Evolutionary conservation across 2,797 vertebrate genomes (phyloP), one percentile per base, ranked within the genome.

Genomic region (Moxostoma hubbsi): DNA sequence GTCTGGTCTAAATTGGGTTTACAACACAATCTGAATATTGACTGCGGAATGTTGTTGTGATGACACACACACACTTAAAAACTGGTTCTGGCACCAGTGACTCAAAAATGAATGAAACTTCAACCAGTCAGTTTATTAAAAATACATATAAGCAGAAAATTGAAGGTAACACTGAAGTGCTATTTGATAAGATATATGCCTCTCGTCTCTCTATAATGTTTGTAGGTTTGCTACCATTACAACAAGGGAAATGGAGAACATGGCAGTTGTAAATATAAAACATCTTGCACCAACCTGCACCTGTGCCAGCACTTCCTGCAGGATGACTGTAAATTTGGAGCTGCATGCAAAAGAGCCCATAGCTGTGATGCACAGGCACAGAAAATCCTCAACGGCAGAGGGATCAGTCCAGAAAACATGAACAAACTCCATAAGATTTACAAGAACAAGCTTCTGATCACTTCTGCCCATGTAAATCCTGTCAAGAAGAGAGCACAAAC

Each of bases 151-250:
- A 36, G 36, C 36, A 36, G 36, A 36, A 36, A 36, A 36, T 36
- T 24, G 1, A 2, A 24, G 24, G 24, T 24, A 24, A 24, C 24
- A 24, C 24, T 24, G 24, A 24, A 24, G 36, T 36, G 36, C 36
- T 36, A 36, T 36, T 36, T 36, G 50, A 12, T 11, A 50, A 43
- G 15, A 7, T 12, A 51, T 13, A 13, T 12, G 55, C 18, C 9
- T 36, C 4, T 8, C n/a, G 16, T 18, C 11, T 24, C 11, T 4
- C 6, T 57, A 11, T 59, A 7, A 36, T 36, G 36, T 36, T 36
- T 64, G 7, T 82, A 98, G 97, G 87, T 94, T 63, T 98, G 97
- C 77, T 36, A 49, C 0, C 91, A 93, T 81, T 97, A 98, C 91
- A 97, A 97, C 88, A 95, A 81, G 83, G 95, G 93, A 0, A 88